phyloP scores from a whole-genome alignment of 2,113 vertebrate species.

The Diadophis punctatus region DNA sequence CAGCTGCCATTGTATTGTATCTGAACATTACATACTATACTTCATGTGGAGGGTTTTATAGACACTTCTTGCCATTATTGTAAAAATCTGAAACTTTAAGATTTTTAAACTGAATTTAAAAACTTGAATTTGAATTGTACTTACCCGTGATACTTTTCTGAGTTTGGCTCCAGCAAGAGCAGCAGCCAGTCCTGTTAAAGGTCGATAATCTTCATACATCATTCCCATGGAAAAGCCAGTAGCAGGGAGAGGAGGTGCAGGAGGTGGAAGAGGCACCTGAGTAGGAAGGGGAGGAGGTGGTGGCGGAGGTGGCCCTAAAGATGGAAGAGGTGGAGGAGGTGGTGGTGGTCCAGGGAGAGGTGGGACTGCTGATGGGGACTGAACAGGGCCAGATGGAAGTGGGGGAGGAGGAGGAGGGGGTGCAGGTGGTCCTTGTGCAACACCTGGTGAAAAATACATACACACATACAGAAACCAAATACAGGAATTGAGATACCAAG shows the following conservation, averaged over 20 bases:
- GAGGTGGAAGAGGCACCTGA: conserved; percentile 76
- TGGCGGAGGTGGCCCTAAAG: conserved; percentile 72
- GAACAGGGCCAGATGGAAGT: conserved; percentile 77
- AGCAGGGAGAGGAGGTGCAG: conserved; percentile 86
- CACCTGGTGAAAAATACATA: conserved; percentile 69
- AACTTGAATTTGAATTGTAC: conserved; percentile 18
- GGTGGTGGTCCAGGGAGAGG: conserved; percentile 78
- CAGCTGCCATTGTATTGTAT: neutral
- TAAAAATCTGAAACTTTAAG: neutral
- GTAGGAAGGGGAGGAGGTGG: conserved; percentile 73
- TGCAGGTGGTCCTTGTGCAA: conserved; percentile 74
- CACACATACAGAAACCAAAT: conserved; percentile 20
- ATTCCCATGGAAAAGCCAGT: conserved; percentile 77
- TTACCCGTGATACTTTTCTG: conserved; percentile 93
- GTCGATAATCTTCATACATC: conserved; percentile 79
- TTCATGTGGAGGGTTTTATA: neutral
- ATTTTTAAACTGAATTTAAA: neutral
- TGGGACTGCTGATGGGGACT: conserved; percentile 67
- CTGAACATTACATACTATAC: neutral
- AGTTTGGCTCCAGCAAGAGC: conserved; percentile 94
- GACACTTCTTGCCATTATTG: neutral
- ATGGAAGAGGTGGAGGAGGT: conserved; percentile 69
- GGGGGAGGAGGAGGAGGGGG: conserved; percentile 84
- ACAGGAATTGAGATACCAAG: conserved; percentile 22
- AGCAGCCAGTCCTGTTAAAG: conserved; percentile 87